Evolutionary conservation across 2,888 invertebrate genomes (phyloP).

Genomic region (Orthosia gracilis): DNA sequence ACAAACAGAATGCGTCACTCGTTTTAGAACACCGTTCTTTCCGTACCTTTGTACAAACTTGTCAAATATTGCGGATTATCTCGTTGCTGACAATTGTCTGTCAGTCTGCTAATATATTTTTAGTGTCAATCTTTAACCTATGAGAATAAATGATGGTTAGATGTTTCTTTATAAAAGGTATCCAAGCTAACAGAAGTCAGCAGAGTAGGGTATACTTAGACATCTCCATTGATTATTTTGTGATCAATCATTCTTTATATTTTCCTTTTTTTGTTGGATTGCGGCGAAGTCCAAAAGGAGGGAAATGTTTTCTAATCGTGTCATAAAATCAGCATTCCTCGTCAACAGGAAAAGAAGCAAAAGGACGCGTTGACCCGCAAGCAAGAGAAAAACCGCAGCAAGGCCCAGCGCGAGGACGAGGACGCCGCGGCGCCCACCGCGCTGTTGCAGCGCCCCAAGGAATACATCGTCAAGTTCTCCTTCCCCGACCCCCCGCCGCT

Average conservation of each 20-base stretch:
- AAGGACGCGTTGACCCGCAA: slow-evolving; percentile 97
- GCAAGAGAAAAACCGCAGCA: slow-evolving; percentile 97
- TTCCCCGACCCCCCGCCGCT: slow-evolving; percentile 99
- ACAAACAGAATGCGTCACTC: too few relatives aligned
- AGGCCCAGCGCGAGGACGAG: slow-evolving; percentile 94
- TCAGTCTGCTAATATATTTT: background rate
- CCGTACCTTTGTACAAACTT: too few relatives aligned
- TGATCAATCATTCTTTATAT: too few relatives aligned
- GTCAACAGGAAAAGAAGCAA: slow-evolving; percentile 95
- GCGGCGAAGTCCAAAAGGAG: background rate
- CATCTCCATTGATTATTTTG: too few relatives aligned
- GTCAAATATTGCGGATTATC: background rate
- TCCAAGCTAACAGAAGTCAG: too few relatives aligned
- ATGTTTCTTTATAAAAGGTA: background rate
- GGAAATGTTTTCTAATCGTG: background rate
- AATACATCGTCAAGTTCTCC: slow-evolving; percentile 99
- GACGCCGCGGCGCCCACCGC: slow-evolving; percentile 92
- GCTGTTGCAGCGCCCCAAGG: slow-evolving; percentile 97
- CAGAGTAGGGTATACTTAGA: too few relatives aligned
- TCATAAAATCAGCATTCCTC: too few relatives aligned
- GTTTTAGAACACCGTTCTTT: too few relatives aligned
- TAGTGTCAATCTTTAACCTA: background rate
- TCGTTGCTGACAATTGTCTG: too few relatives aligned
- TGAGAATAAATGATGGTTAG: too few relatives aligned
- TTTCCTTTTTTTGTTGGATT: background rate